phyloP scores from a whole-genome alignment of 1,140 invertebrate species.

The Amyelois transitella region DNA sequence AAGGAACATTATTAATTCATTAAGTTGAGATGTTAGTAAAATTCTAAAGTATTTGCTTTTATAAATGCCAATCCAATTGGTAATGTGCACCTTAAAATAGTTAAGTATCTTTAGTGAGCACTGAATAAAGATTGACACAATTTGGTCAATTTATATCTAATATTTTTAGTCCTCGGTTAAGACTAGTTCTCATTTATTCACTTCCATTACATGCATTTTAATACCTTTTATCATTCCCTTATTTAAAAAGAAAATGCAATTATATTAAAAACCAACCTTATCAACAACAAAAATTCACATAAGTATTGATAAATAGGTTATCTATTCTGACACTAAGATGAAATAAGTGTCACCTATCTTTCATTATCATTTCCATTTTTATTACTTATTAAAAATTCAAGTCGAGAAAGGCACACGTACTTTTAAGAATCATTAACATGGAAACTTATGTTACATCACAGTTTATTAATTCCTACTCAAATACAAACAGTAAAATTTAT shows the following conservation, averaged over 20 bases:
- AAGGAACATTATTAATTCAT: too few species aligned
- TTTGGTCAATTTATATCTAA: neutral
- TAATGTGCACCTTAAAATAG: slow-evolving; percentile 12
- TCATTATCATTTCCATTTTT: neutral
- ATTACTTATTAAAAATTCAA: neutral
- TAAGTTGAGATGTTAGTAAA: too few species aligned
- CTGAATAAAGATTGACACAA: slow-evolving; percentile 2
- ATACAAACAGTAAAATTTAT: too few species aligned
- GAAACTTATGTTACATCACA: neutral
- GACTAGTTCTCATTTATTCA: neutral
- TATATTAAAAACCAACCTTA: too few species aligned
- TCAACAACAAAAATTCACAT: too few species aligned
- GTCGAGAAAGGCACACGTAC: neutral
- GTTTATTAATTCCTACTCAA: neutral
- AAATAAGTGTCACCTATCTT: too few species aligned
- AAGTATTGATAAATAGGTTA: too few species aligned
- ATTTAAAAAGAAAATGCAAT: too few species aligned
- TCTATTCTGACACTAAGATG: too few species aligned
- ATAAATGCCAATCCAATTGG: neutral
- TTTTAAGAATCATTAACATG: neutral
- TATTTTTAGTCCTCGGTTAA: neutral
- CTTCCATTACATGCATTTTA: neutral
- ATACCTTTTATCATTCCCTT: neutral
- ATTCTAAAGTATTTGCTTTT: neutral
- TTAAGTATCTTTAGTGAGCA: slow-evolving; percentile 61